These are phyloP conservation scores for Mormyrus hasselquistii DNA, from an alignment of 2,797 vertebrate species.

Conservation along the genomic window DNA sequence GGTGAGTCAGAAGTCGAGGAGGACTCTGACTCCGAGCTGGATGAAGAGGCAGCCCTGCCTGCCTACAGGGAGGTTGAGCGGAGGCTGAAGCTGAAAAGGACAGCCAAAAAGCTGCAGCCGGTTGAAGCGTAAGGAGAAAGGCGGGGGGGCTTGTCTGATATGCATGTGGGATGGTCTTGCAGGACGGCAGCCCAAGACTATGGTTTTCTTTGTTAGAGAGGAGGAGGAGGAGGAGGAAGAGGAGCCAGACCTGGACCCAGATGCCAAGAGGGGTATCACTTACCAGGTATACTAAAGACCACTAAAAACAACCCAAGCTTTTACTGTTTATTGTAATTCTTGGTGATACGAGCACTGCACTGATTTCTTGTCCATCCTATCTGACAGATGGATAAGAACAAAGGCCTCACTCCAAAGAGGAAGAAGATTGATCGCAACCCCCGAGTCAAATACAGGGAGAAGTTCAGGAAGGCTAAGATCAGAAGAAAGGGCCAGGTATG, in stretches of 20 bases:
- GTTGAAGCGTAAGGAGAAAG: constrained; percentile 45
- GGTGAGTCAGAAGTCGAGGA: constrained; percentile 27
- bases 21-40: constrained; percentile 51
- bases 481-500: constrained; percentile 84
- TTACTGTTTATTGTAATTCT: neutral
- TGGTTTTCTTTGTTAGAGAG: constrained; percentile 36
- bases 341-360: neutral
- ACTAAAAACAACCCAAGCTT: neutral
- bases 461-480: constrained; percentile 85
- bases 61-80: constrained; percentile 71
- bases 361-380: constrained; percentile 3
- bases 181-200: neutral
- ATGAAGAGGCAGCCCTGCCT: constrained; percentile 70
- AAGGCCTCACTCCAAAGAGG: constrained; percentile 87
- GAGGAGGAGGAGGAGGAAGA: constrained; percentile 20
- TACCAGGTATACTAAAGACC: constrained; percentile 65
- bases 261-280: constrained; percentile 83
- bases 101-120: constrained; percentile 43
- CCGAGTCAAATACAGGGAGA: constrained; percentile 90
- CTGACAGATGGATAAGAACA: constrained; percentile 89
- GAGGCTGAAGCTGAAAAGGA: constrained; percentile 72
- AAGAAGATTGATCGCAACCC: constrained; percentile 95
- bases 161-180: neutral
- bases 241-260: constrained; percentile 45
- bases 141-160: neutral